Percentiles rank a stretch among this genome's conserved stretches.
Evolutionary conservation across 92 coral and sea anemone genomes (phyloP).

Genomic region (Umimayanthus chanpuru): DNA sequence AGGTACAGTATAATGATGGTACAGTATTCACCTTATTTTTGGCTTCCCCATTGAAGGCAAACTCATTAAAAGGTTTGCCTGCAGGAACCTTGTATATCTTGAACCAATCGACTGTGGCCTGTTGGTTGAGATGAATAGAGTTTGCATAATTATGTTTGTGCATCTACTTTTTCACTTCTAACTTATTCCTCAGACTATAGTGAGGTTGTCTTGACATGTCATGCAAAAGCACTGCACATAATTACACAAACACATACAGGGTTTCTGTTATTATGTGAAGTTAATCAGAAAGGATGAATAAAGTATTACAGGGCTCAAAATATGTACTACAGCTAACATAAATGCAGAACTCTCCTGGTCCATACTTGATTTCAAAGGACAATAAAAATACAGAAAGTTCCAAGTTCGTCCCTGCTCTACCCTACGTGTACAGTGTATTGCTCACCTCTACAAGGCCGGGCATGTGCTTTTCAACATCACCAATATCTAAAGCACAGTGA

Average conservation of each 20-base stretch:
- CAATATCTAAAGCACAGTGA: conserved; percentile 69
- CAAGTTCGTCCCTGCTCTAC: background rate
- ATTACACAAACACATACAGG: too few species aligned
- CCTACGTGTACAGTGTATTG: background rate
- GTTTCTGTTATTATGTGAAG: too few species aligned
- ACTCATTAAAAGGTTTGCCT: conserved; percentile 81
- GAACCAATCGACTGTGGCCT: conserved; percentile 99
- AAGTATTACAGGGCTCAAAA: too few species aligned
- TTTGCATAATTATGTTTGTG: background rate
- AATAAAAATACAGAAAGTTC: too few species aligned
- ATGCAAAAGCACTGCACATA: too few species aligned
- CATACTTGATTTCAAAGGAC: too few species aligned
- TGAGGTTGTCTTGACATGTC: too few species aligned
- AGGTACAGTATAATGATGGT: background rate
- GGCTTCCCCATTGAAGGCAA: conserved; percentile 86
- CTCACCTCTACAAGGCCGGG: conserved; percentile 88
- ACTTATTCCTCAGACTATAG: too few species aligned
- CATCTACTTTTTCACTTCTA: background rate
- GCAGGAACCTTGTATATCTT: conserved; percentile 95
- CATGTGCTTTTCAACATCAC: conserved; percentile 87
- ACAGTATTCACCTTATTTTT: conserved; percentile 86
- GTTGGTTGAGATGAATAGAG: background rate
- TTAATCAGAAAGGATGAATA: too few species aligned
- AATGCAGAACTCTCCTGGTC: too few species aligned
- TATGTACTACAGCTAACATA: too few species aligned